phyloP scores from a whole-genome alignment of 2,888 invertebrate genomes.

The Thecocarcelia acutangulata region DNA sequence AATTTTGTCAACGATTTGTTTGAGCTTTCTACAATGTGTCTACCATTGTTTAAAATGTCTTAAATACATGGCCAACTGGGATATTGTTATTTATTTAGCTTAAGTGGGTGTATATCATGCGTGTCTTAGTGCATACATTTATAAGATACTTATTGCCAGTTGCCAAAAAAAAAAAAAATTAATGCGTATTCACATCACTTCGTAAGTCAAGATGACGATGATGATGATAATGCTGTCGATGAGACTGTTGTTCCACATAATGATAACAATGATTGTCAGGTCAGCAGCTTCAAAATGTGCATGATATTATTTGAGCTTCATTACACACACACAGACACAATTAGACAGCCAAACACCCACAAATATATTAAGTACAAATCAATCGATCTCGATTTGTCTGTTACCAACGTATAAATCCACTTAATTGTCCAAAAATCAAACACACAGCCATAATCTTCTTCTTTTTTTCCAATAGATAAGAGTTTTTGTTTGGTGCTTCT shows the following conservation, averaged over 20 bases:
- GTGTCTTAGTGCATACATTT: background rate
- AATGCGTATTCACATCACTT: conserved; percentile 54
- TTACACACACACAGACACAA: conserved; percentile 42
- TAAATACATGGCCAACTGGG: too few species aligned
- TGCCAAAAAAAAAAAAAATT: conserved; percentile 44
- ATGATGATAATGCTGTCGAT: conserved; percentile 13
- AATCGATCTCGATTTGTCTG: conserved; percentile 65
- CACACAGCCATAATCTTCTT: conserved; percentile 51
- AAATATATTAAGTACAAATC: conserved; percentile 56
- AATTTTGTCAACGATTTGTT: too few species aligned
- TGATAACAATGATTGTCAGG: conserved; percentile 62
- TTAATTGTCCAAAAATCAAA: conserved; percentile 63
- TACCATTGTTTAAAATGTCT: too few species aligned
- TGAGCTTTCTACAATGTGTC: too few species aligned
- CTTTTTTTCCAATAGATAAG: conserved; percentile 5
- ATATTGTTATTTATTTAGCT: too few species aligned
- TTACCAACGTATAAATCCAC: conserved; percentile 66
- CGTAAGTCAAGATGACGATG: conserved; percentile 2
- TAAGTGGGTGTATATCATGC: background rate
- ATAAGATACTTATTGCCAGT: conserved; percentile 63
- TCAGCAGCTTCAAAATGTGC: conserved; percentile 50
- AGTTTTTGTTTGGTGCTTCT: background rate
- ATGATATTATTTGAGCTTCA: conserved; percentile 63
- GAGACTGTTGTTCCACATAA: conserved; percentile 39
- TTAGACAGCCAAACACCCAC: background rate